Conservation (phyloP, 2,113 vertebrate species). For the Origma solitaria region DNA sequence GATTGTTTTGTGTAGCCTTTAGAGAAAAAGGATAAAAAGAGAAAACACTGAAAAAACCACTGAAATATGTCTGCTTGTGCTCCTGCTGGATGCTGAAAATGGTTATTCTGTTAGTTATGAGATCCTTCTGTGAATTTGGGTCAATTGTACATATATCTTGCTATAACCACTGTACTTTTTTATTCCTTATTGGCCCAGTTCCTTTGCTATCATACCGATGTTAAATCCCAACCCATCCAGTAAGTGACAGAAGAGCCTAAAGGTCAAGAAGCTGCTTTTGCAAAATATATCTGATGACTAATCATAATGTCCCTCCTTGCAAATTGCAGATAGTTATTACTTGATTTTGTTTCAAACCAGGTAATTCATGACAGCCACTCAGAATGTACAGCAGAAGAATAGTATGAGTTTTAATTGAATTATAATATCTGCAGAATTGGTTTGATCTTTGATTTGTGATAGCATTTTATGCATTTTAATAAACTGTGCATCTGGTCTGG, state of each 20-base stretch:
- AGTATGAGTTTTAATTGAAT: not conserved
- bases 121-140: not conserved
- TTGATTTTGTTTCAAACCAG: not conserved
- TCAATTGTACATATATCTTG: not conserved
- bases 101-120: not conserved
- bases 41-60: not conserved
- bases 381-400: not conserved
- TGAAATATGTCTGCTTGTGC: not conserved
- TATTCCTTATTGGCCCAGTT: not conserved
- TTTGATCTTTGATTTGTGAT: not conserved
- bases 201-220: not conserved
- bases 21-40: not conserved
- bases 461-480: not conserved
- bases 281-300: not conserved
- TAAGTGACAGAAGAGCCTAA: not conserved
- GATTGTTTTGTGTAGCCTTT: not conserved
- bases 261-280: conserved; percentile 27
- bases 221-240: conserved; percentile 44
- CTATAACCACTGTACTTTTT: not conserved
- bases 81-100: not conserved
- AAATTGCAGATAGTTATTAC: not conserved
- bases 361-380: not conserved
- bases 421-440: not conserved
- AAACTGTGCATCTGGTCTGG: not conserved
- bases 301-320: not conserved